phyloP scores from a whole-genome alignment of 2,888 invertebrate species.

The Eledona agricola region DNA sequence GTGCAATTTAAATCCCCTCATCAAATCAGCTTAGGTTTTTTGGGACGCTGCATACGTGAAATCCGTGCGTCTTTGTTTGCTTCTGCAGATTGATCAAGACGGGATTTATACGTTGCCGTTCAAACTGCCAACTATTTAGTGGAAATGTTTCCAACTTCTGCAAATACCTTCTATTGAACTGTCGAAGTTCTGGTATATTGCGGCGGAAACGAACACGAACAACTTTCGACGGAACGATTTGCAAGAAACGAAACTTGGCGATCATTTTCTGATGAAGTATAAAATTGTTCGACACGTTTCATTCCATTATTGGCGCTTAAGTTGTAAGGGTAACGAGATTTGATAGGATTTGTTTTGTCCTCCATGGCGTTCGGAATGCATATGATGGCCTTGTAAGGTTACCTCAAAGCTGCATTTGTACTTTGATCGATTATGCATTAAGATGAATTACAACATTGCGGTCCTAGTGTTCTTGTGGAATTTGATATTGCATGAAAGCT shows the following conservation, averaged over 20 bases:
- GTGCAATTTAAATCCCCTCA: no score
- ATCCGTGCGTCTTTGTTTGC: no score
- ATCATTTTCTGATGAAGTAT: background rate
- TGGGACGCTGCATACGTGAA: no score
- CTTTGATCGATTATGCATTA: slow-evolving; percentile 12
- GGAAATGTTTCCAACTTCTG: slow-evolving; percentile 10
- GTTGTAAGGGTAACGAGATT: slow-evolving; percentile 9
- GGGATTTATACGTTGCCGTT: no score
- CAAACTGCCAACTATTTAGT: slow-evolving; percentile 7
- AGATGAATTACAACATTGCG: slow-evolving; percentile 18
- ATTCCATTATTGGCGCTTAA: slow-evolving; percentile 2
- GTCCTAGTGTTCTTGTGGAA: slow-evolving; percentile 6
- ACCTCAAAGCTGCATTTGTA: slow-evolving; percentile 15
- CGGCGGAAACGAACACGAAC: slow-evolving; percentile 7
- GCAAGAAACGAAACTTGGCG: slow-evolving; percentile 7
- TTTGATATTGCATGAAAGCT: slow-evolving; percentile 21
- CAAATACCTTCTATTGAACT: slow-evolving; percentile 11
- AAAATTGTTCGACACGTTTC: background rate
- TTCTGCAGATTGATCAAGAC: no score
- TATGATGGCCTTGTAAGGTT: slow-evolving; percentile 12
- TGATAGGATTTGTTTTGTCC: slow-evolving; percentile 5
- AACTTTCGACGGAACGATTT: slow-evolving; percentile 6
- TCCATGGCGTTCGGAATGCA: slow-evolving; percentile 9
- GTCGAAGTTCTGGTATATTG: slow-evolving; percentile 8
- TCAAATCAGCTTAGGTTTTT: no score